Percentiles rank a stretch among this genome's conserved stretches.
Conservation (phyloP, 2,797 vertebrate species). For the Acropternis orthonyx region DNA sequence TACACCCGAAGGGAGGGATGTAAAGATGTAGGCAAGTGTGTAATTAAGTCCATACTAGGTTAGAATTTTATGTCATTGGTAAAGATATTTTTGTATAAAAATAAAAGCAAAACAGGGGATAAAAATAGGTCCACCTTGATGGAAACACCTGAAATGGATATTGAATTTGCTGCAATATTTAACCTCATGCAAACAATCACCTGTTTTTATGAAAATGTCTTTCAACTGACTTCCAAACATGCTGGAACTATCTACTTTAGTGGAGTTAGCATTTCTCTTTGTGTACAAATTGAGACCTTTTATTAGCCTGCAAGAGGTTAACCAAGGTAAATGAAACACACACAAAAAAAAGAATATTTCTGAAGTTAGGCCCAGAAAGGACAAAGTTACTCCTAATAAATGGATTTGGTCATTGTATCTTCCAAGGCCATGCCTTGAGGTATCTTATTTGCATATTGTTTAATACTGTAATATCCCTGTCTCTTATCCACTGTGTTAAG, state of each 20-base stretch:
- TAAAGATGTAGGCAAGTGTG: background rate
- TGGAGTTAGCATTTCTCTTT: background rate
- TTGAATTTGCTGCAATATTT: background rate
- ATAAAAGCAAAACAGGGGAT: background rate
- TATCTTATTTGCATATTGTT: background rate
- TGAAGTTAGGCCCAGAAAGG: background rate
- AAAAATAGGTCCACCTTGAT: slow-evolving; percentile 2
- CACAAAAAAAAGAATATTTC: background rate
- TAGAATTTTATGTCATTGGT: background rate
- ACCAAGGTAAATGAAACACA: background rate
- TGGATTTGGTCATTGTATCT: background rate
- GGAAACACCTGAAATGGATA: background rate
- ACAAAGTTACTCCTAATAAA: background rate
- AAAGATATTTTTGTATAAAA: background rate
- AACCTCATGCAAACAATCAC: background rate
- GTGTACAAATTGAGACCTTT: background rate
- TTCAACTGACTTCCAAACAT: background rate
- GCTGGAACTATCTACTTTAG: background rate
- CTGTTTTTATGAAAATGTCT: background rate
- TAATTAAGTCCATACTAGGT: background rate
- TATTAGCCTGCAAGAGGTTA: background rate
- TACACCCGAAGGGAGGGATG: background rate
- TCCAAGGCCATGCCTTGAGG: background rate
- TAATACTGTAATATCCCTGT: background rate
- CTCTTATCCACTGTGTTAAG: background rate